Conservation (phyloP, 2,797 vertebrate genomes). For the Spinus olivaceus region DNA sequence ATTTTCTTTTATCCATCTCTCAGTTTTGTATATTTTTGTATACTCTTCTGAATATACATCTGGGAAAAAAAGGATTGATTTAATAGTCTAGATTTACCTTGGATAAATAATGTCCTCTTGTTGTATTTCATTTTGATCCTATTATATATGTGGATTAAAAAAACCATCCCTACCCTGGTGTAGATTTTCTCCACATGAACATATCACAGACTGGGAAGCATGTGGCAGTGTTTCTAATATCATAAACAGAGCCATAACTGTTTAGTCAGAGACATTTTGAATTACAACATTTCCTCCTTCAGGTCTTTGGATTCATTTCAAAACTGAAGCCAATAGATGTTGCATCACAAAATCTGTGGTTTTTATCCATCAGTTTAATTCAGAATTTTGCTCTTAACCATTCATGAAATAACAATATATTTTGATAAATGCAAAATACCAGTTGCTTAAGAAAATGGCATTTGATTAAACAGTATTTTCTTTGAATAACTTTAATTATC, state of each 20-base stretch:
- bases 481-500: not conserved
- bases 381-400: not conserved
- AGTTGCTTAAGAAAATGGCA: not conserved
- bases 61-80: not conserved
- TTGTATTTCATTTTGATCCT: not conserved
- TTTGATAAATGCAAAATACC: not conserved
- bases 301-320: not conserved
- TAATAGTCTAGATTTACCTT: not conserved
- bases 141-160: not conserved
- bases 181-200: not conserved
- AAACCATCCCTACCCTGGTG: not conserved
- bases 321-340: not conserved
- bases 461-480: not conserved
- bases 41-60: not conserved
- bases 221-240: conserved; percentile 3
- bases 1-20: not conserved
- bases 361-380: not conserved
- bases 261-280: conserved; percentile 19
- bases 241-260: conserved; percentile 14
- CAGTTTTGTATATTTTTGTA: not conserved
- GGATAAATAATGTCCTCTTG: not conserved
- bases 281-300: not conserved
- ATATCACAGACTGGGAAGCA: not conserved
- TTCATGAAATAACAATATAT: not conserved
- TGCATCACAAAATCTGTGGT: not conserved